phyloP scores from a whole-genome alignment of 2,797 vertebrate genomes.

The Hapalemur alaotrensis region DNA sequence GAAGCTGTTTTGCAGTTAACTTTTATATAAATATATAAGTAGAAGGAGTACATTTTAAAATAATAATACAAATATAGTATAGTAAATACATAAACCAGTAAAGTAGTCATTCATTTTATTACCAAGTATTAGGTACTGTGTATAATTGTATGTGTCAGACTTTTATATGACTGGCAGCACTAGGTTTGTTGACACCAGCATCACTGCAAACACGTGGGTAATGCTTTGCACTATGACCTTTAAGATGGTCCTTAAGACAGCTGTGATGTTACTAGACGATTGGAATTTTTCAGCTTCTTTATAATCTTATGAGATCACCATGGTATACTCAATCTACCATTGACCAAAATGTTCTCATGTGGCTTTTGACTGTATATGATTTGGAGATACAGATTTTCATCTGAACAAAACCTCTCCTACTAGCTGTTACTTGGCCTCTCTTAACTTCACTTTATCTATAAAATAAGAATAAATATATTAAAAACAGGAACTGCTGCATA shows the following conservation, averaged over 20 bases:
- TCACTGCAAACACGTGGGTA: not conserved
- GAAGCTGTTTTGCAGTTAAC: not conserved
- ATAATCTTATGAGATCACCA: not conserved
- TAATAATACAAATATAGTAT: not conserved
- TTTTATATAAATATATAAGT: not conserved
- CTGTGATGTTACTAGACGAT: not conserved
- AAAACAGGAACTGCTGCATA: not conserved
- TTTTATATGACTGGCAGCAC: not conserved
- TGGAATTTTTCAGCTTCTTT: not conserved
- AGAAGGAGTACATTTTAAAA: not conserved
- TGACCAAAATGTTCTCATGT: not conserved
- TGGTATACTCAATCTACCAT: not conserved
- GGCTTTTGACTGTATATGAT: not conserved
- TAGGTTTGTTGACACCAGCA: not conserved
- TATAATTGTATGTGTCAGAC: too few species aligned
- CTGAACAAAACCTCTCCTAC: not conserved
- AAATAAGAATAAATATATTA: not conserved
- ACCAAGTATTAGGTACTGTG: not conserved
- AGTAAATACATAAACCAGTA: not conserved
- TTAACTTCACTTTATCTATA: not conserved
- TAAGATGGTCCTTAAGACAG: not conserved
- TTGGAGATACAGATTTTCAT: not conserved
- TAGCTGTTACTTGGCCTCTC: not conserved
- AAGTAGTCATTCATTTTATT: not conserved
- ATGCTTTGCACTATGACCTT: not conserved